Evolutionary conservation across 2,113 vertebrate genomes (phyloP).

Genomic region (human (Homo sapiens)): GRCh38 chr5:112682501-112683000

Average conservation of each 20-base stretch:
- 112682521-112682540: neutral
- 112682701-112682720: neutral
- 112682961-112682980: neutral
- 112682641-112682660: neutral
- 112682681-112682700: neutral
- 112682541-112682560: neutral
- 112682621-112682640: neutral
- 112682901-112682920: neutral
- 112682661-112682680: neutral
- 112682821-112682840: neutral
- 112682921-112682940: neutral
- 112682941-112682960: neutral
- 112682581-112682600: neutral
- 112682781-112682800: neutral
- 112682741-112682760: neutral
- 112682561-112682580: neutral
- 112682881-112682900: neutral
- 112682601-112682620: neutral
- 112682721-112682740: neutral
- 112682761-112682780: neutral
- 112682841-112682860: neutral
- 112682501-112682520: neutral
- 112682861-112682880: neutral
- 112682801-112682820: neutral
- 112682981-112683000: neutral